These are phyloP conservation scores for Campopleginae sp. DNA, from an alignment of 2,888 invertebrate species.

Conservation along the genomic window DNA sequence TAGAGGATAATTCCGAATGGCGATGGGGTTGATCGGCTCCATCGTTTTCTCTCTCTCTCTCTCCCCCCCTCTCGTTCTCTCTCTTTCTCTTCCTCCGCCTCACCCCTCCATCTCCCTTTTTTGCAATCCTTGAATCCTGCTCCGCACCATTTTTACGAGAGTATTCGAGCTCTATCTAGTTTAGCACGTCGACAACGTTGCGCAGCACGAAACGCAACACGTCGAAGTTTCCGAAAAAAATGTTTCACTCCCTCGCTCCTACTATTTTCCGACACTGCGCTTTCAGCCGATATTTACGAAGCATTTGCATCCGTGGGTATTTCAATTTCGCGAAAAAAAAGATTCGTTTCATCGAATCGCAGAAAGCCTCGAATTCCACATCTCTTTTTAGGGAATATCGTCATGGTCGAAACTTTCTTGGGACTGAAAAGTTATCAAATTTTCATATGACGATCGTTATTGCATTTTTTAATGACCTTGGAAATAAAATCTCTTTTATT, in stretches of 20 bases:
- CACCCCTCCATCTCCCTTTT: constrained; percentile 5
- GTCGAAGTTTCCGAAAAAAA: constrained; percentile 30
- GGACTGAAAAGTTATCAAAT: not conserved
- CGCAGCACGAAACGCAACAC: constrained; percentile 35
- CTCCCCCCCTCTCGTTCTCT: constrained; percentile 16
- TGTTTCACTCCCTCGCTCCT: constrained; percentile 12
- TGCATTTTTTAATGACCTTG: not conserved
- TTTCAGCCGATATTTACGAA: constrained; percentile 35
- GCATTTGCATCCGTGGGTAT: not conserved
- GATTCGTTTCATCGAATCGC: not conserved
- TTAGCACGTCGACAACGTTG: constrained; percentile 58
- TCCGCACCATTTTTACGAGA: constrained; percentile 12
- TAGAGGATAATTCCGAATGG: constrained; percentile 59
- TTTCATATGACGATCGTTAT: not conserved
- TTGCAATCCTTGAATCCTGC: not conserved
- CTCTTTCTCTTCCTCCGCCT: constrained; percentile 14
- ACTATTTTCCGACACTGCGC: not conserved
- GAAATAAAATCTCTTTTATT: not conserved
- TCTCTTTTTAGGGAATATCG: not conserved
- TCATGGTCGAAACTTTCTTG: not conserved
- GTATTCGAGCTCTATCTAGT: constrained; percentile 45
- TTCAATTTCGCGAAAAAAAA: constrained; percentile 6
- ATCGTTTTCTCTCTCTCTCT: constrained; percentile 27
- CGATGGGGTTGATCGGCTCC: constrained; percentile 48
- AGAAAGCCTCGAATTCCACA: not conserved